Evolutionary conservation across 2,888 invertebrate species (phyloP).

Genomic region (Tetrapedia diversipes): DNA sequence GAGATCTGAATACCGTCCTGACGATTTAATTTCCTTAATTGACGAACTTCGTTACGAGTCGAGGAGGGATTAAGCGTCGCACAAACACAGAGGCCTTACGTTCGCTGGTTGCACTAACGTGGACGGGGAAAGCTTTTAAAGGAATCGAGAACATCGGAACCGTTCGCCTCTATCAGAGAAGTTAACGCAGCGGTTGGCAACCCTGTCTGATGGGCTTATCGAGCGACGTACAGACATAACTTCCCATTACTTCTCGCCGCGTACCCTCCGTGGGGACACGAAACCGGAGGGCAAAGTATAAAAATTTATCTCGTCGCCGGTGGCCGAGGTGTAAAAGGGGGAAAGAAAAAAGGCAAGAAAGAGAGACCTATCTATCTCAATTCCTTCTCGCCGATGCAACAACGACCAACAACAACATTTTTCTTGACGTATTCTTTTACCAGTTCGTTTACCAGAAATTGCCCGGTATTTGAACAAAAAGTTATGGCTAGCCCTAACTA

Average conservation of each 20-base stretch:
- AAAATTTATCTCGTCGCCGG: constrained; percentile 46
- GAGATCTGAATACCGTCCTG: background rate
- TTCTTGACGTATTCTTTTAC: too few relatives aligned
- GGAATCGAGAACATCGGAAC: too few relatives aligned
- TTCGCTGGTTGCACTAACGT: too few relatives aligned
- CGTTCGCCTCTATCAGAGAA: background rate
- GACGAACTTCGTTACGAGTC: background rate
- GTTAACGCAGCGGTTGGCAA: background rate
- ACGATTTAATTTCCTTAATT: constrained; percentile 13
- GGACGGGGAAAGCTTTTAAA: too few relatives aligned
- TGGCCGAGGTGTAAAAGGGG: background rate
- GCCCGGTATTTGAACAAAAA: too few relatives aligned
- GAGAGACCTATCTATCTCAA: constrained; percentile 43
- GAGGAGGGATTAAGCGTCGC: background rate
- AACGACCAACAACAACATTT: too few relatives aligned
- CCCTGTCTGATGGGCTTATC: background rate
- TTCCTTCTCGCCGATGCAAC: constrained; percentile 18
- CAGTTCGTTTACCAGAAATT: too few relatives aligned
- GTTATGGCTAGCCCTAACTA: too few relatives aligned
- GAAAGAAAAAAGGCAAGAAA: background rate
- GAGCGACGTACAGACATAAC: constrained; percentile 25
- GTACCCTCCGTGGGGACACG: constrained; percentile 8
- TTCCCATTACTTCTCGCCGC: constrained; percentile 18
- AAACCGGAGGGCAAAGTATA: constrained; percentile 15
- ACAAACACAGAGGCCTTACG: background rate